A percentile compares a stretch with the other conserved stretches of the same genome.
Evolutionary conservation across 2,888 invertebrate species (phyloP).

Genomic region (Cephus spinipes): DNA sequence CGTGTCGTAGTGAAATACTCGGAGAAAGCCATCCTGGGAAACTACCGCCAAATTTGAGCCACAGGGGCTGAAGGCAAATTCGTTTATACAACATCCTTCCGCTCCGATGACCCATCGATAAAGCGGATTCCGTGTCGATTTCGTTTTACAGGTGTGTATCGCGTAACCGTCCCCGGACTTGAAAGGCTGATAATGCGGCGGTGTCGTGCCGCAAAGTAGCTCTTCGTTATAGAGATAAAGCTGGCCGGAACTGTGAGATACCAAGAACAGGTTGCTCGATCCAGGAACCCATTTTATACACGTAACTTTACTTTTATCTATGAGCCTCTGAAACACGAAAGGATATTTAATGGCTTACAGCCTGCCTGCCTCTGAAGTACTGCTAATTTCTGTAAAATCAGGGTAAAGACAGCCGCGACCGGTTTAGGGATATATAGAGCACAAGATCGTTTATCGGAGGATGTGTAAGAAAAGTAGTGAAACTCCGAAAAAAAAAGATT

Average conservation of each 20-base stretch:
- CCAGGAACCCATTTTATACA: conserved; percentile 98
- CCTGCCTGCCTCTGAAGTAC: no score
- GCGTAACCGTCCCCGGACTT: conserved; percentile 95
- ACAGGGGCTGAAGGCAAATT: conserved; percentile 97
- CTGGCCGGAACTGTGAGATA: conserved; percentile 95
- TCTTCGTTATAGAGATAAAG: conserved; percentile 98
- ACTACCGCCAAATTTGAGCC: conserved; percentile 93
- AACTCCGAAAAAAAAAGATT: neutral
- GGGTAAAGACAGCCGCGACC: neutral
- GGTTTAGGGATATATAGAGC: neutral
- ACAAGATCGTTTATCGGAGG: neutral
- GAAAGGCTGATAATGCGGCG: conserved; percentile 95
- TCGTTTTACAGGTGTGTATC: conserved; percentile 95
- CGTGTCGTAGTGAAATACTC: conserved; percentile 96
- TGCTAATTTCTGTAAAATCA: no score
- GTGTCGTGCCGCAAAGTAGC: conserved; percentile 87
- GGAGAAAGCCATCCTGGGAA: conserved; percentile 93
- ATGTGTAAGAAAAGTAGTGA: neutral
- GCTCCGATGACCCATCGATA: conserved; percentile 89
- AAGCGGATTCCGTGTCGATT: conserved; percentile 95
- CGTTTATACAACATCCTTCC: conserved; percentile 89
- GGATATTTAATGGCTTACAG: neutral
- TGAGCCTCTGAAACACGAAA: conserved; percentile 78
- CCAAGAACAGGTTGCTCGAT: conserved; percentile 92
- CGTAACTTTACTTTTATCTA: conserved; percentile 95